phyloP scores from a whole-genome alignment of 2,888 invertebrate species.

The Shargacucullia verbasci region DNA sequence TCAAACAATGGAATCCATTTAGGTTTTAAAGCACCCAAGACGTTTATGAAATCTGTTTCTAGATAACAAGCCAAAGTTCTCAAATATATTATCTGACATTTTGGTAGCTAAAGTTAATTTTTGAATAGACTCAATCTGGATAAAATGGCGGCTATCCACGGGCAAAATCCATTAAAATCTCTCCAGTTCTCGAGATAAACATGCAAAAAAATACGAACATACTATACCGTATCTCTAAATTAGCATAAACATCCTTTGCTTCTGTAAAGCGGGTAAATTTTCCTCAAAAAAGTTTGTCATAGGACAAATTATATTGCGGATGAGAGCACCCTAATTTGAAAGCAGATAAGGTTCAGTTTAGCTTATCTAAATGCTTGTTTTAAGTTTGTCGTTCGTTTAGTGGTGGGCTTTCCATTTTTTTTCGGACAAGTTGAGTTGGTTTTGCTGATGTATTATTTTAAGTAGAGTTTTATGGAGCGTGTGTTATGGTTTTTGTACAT shows the following conservation, averaged over 20 bases:
- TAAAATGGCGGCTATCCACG: slow-evolving; percentile 4
- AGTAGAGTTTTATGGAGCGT: slow-evolving; percentile 35
- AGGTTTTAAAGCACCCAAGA: too few relatives aligned
- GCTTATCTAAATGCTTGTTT: slow-evolving; percentile 42
- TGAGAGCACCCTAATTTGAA: slow-evolving; percentile 24
- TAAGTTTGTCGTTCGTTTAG: slow-evolving; percentile 40
- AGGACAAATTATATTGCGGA: slow-evolving; percentile 43
- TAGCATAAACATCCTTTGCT: slow-evolving; percentile 47
- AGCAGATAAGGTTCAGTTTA: slow-evolving; percentile 39
- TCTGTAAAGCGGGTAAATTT: slow-evolving; percentile 46
- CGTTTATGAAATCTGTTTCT: too few relatives aligned
- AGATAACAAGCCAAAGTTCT: too few relatives aligned
- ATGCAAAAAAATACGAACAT: slow-evolving; percentile 36
- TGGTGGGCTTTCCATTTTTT: slow-evolving; percentile 39
- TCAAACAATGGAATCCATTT: too few relatives aligned
- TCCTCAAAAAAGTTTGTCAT: slow-evolving; percentile 51
- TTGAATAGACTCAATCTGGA: not conserved
- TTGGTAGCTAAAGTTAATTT: too few relatives aligned
- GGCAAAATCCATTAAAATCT: slow-evolving; percentile 45
- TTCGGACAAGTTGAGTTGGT: slow-evolving; percentile 13
- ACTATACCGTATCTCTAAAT: slow-evolving; percentile 36
- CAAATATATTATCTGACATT: too few relatives aligned
- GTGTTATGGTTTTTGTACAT: slow-evolving; percentile 25
- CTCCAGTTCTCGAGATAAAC: slow-evolving; percentile 43
- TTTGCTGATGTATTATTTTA: slow-evolving; percentile 42